A percentile compares a stretch with the other conserved stretches of the same genome.
Evolutionary conservation across 2,797 vertebrate genomes (phyloP).

Genomic region (Enteromius mattozi): DNA sequence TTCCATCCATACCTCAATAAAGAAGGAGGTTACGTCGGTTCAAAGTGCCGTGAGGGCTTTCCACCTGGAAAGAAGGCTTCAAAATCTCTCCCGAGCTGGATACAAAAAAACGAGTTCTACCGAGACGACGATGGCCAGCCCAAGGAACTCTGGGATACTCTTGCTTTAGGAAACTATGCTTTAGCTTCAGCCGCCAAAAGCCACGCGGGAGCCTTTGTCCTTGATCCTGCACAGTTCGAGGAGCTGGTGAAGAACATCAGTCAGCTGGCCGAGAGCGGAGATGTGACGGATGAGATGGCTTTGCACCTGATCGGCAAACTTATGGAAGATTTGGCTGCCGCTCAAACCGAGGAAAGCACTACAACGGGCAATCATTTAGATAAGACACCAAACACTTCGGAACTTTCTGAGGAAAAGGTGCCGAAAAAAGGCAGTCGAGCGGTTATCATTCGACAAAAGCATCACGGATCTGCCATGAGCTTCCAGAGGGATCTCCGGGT

Average conservation of each 20-base stretch:
- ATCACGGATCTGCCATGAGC: constrained; percentile 67
- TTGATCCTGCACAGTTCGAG: constrained; percentile 79
- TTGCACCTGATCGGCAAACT: constrained; percentile 84
- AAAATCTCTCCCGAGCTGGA: constrained; percentile 78
- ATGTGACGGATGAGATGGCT: constrained; percentile 81
- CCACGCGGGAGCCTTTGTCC: constrained; percentile 74
- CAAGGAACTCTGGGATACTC: constrained; percentile 66
- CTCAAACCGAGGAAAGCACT: constrained; percentile 44
- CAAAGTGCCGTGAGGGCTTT: constrained; percentile 44
- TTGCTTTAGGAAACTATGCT: constrained; percentile 67
- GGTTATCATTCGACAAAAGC: constrained; percentile 75
- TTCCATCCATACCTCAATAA: constrained; percentile 39
- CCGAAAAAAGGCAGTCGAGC: constrained; percentile 69
- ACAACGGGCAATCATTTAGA: constrained; percentile 45
- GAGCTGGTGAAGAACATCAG: constrained; percentile 85
- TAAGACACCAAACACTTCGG: constrained; percentile 69
- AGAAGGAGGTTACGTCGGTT: constrained; percentile 29
- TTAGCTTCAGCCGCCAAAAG: constrained; percentile 62
- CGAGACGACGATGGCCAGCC: constrained; percentile 69
- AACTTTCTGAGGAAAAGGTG: constrained; percentile 59
- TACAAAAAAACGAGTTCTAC: constrained; percentile 76
- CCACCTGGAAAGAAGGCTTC: constrained; percentile 29
- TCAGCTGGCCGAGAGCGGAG: constrained; percentile 79
- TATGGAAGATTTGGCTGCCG: constrained; percentile 74
- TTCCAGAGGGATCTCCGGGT: constrained; percentile 82